A percentile compares a stretch with the other conserved stretches of the same genome.
These are phyloP conservation scores for Lymantria monacha DNA, from an alignment of 2,888 invertebrate genomes.

Conservation along the genomic window DNA sequence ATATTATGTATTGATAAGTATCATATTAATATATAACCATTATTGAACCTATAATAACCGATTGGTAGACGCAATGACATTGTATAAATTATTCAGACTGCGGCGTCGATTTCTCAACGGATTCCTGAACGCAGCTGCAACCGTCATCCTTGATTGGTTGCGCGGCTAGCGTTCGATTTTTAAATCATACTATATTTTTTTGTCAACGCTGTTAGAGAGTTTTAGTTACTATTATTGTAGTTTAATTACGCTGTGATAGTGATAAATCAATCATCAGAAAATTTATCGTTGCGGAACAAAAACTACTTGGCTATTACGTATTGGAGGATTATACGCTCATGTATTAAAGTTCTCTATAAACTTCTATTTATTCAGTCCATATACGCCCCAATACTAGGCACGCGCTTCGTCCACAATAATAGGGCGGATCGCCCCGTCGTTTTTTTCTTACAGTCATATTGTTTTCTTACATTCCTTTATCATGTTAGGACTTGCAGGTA, in stretches of 20 bases:
- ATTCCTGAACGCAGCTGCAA: conserved; percentile 77
- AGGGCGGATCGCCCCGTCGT: too few relatives aligned
- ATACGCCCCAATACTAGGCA: too few relatives aligned
- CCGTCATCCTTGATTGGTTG: conserved; percentile 68
- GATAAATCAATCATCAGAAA: too few relatives aligned
- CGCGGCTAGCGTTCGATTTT: conserved; percentile 57
- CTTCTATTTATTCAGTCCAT: too few relatives aligned
- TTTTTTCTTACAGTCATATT: too few relatives aligned
- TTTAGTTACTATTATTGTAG: conserved; percentile 14
- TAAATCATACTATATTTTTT: conserved; percentile 46
- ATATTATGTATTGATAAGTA: too few relatives aligned
- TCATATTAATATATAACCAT: not conserved
- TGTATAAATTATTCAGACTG: conserved; percentile 70
- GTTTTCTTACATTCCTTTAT: too few relatives aligned
- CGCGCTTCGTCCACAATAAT: too few relatives aligned
- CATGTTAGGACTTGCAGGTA: too few relatives aligned
- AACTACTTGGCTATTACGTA: not conserved
- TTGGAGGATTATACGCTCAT: too few relatives aligned
- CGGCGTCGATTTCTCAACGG: conserved; percentile 71
- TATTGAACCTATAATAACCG: conserved; percentile 26
- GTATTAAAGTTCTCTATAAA: too few relatives aligned
- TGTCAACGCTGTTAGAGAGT: conserved; percentile 25
- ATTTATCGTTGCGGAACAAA: conserved; percentile 8
- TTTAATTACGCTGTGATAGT: conserved; percentile 19
- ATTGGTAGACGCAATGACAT: conserved; percentile 27